Base-by-base conservation (phyloP, 2,888 invertebrate species). In the Loripinus fragilis region DNA sequence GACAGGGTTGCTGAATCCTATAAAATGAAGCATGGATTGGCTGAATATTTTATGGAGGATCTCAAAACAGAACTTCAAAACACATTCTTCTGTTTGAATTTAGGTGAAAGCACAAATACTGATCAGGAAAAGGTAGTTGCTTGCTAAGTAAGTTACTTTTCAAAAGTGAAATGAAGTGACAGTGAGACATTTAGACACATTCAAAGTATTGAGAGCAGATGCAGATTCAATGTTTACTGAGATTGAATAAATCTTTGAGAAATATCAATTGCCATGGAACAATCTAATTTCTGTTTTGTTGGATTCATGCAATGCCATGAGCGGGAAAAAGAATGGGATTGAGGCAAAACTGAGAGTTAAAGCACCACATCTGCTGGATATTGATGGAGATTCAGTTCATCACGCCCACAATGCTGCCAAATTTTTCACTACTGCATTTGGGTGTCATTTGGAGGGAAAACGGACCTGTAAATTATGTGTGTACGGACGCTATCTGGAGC, bases 341-440 rank as follows among this genome's bases (percentile, higher is more conserved):
- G 89, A 88, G 71, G 76, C 65, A 10, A 41, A 75, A 23, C 78
- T 87, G 8, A 48, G 85, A 55, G 48, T 73, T 15, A 72, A 74
- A 30, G 86, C 86, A 8, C 78, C 74, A 8, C 88, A 88, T 66
- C 70, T 88, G 0, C 55, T 87, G 20, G 85, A 87, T 71, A 81
- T 88, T 23, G 87, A 89, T 71, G 87, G 87, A 12, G 86, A 89
- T 71, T 64, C 78, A 5, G 82, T 83, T 15, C 87, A 86, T 66
- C 87, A 88, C 64, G 74, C 77, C 0, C 87, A 89, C 38, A 88
- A 85, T 74, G 85, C 85, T 30, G 75, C 86, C 1, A 87, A 87
- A 50, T 30, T 67, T n/a, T 87, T 86, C 65, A 79, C 83, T 33
- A 42, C 75, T 17, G 83, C 78, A 0, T 89, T 88, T 52, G 64